A percentile compares a stretch with the other conserved stretches of the same genome.
phyloP scores from a whole-genome alignment of 2,888 invertebrate species.

The Mongoloraphidia duomilia region DNA sequence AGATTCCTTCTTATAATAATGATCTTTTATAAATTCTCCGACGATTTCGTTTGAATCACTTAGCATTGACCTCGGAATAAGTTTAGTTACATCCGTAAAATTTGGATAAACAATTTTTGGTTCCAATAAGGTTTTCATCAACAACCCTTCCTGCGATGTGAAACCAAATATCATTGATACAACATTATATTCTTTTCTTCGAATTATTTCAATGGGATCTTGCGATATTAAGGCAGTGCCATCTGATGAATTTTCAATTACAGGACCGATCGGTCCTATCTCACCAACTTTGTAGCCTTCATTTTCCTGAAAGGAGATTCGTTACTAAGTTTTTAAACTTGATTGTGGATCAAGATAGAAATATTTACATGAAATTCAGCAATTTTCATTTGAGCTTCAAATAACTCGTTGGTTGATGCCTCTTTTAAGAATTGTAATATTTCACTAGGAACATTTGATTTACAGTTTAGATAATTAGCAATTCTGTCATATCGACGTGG shows the following conservation, averaged over 20 bases:
- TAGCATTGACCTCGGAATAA: conserved; percentile 23
- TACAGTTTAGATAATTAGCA: not conserved
- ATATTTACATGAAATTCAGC: no score
- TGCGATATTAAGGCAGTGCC: no score
- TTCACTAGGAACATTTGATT: not conserved
- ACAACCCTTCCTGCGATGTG: not conserved
- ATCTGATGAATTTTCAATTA: no score
- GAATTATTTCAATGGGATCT: no score
- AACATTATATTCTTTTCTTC: no score
- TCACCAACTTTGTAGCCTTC: no score
- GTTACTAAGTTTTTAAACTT: no score
- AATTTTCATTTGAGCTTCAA: not conserved
- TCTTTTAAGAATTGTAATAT: not conserved
- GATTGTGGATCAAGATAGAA: no score
- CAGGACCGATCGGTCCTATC: no score
- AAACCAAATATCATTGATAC: not conserved
- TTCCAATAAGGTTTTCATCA: not conserved
- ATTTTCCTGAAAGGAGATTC: no score
- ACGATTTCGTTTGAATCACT: conserved; percentile 20
- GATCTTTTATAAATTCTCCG: conserved; percentile 21
- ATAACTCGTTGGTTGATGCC: not conserved
- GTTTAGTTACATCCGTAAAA: conserved; percentile 19
- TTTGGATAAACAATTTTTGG: no score
- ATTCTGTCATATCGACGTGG: not conserved
- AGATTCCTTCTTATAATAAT: conserved; percentile 24